These are phyloP conservation scores for Agonopterix subpropinquella DNA, from an alignment of 2,888 invertebrate genomes.

Conservation along the genomic window DNA sequence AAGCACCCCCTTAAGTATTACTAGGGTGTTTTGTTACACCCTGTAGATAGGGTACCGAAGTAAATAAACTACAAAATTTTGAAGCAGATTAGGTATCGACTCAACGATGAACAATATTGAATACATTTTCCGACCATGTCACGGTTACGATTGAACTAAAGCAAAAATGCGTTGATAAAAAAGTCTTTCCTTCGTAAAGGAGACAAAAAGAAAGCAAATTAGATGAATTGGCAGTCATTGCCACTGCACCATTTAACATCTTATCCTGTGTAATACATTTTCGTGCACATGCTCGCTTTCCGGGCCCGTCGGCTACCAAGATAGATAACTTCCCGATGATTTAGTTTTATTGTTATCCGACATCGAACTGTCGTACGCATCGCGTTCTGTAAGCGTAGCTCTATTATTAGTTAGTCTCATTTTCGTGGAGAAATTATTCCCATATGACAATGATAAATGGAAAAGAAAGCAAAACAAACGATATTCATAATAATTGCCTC, in stretches of 20 bases:
- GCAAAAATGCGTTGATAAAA: no score
- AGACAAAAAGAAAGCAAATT: conserved; percentile 32
- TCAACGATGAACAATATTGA: no score
- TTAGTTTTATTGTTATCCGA: conserved; percentile 73
- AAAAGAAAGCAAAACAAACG: no score
- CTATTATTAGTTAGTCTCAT: conserved; percentile 14
- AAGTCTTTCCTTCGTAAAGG: neutral
- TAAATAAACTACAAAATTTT: no score
- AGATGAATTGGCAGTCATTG: conserved; percentile 30
- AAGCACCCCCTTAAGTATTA: no score
- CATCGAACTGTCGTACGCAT: conserved; percentile 52
- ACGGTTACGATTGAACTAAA: no score
- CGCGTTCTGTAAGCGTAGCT: conserved; percentile 23
- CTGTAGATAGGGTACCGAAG: no score
- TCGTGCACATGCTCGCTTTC: conserved; percentile 54
- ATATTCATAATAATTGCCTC: neutral
- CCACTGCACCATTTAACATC: conserved; percentile 57
- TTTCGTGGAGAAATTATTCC: no score
- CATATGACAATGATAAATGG: no score
- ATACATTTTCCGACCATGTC: no score
- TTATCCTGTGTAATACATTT: conserved; percentile 56
- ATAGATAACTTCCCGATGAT: conserved; percentile 75
- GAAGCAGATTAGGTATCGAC: no score
- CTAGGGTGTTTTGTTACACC: no score
- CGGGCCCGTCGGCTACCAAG: conserved; percentile 47